Base-by-base conservation (phyloP, 2,888 invertebrate genomes). In the Hyposoter didymator region DNA sequence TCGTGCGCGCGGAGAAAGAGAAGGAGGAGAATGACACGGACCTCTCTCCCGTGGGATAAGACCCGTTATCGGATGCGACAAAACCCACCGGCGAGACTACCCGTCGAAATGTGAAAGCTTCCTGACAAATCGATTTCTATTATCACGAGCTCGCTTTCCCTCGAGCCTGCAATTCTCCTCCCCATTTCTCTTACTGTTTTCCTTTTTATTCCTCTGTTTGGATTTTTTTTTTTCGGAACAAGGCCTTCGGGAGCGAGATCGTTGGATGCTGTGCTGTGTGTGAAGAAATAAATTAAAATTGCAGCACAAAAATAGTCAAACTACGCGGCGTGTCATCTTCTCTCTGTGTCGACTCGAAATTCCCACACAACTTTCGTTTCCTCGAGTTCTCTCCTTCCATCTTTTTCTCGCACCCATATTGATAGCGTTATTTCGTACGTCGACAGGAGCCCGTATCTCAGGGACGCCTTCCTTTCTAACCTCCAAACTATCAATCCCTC, bases 51-150 rank as follows among this genome's bases (percentile, higher is more conserved):
- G 78, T 74, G 87, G 87, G 87, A 87, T 85, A 86, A 86, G 85
- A 86, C 67, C 66, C 69, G 80, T 74, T 86, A 86, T 86, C 85
- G 80, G 85, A 84, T 86, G 74, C 84, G 85, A 86, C 80, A 81
- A 86, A 75, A 81, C 74, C 84, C 78, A 78, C 81, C 74, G 73
- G 73, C 80, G 80, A 86, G 78, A 81, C 84, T 82, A 82, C 76
- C 67, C 85, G 86, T 84, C 82, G 87, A 87, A 88, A 88, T 89
- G 89, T 91, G 89, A 89, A 90, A 88, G 90, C 90, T 88, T 88
- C 86, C 87, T 90, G 91, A 91, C 91, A 90, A 91, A 91, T 91
- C 89, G 90, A 88, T 90, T 91, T 90, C 91, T 90, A 90, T 91
- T 91, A 91, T 89, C 89, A 85, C 85, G 74, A 75, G 70, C 66